These are phyloP conservation scores for Alosa sapidissima DNA, from an alignment of 2,797 vertebrate genomes.

Conservation along the genomic window DNA sequence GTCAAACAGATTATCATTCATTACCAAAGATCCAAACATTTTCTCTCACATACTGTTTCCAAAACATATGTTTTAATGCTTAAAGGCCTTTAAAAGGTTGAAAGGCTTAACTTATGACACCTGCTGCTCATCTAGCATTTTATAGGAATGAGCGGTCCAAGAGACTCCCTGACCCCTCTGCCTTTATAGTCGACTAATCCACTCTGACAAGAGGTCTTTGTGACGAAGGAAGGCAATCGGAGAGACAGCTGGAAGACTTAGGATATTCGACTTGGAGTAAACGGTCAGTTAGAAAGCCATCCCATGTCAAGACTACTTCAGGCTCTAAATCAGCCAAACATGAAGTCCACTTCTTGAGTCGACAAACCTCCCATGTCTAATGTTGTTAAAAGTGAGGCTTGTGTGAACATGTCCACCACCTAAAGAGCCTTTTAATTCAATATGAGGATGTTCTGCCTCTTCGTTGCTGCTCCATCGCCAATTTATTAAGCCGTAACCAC, in stretches of 20 bases:
- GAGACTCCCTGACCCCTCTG: conserved; percentile 37
- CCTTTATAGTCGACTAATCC: conserved; percentile 34
- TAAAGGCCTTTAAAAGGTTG: neutral
- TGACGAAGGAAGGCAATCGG: conserved; percentile 24
- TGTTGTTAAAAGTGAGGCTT: neutral
- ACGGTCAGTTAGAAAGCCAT: conserved; percentile 22
- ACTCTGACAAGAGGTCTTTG: conserved; percentile 40
- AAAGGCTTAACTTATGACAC: conserved; percentile 34
- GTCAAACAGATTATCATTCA: conserved; percentile 14
- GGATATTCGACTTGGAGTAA: neutral
- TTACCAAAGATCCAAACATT: conserved; percentile 9
- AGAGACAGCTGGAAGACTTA: conserved; percentile 36
- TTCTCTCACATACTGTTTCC: neutral
- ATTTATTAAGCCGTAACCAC: neutral
- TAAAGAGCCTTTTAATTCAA: conserved; percentile 23
- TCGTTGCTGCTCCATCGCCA: neutral
- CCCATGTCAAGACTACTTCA: neutral
- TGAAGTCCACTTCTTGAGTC: neutral
- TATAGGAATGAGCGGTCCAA: conserved; percentile 23
- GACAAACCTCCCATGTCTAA: neutral
- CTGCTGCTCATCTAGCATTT: conserved; percentile 26
- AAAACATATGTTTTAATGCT: conserved; percentile 21
- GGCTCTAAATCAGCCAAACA: neutral
- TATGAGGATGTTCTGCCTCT: conserved; percentile 17
- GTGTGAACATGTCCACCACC: neutral